A percentile compares a stretch with the other conserved stretches of the same genome.
These are phyloP conservation scores for Kuschelorhynchus macadamiae DNA, from an alignment of 2,888 invertebrate species.

Conservation along the genomic window DNA sequence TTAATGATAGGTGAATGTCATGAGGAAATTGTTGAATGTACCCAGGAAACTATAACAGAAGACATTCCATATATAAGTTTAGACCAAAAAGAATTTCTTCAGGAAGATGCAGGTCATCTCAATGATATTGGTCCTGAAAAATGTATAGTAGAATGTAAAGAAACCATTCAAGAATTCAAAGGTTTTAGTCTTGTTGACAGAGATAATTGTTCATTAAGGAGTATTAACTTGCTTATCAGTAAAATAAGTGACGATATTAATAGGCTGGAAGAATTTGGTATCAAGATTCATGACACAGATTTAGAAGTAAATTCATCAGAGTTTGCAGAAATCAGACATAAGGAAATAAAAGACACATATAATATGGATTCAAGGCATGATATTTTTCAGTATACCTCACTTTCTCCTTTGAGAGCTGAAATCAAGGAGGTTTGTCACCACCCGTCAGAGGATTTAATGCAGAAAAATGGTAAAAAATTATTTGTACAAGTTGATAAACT, in stretches of 20 bases:
- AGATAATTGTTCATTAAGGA: neutral
- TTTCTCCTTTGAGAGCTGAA: neutral
- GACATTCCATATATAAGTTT: conserved; percentile 4
- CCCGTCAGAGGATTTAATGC: conserved; percentile 9
- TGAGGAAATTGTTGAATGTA: conserved; percentile 4
- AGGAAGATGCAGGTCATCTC: neutral
- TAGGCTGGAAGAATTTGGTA: too few relatives aligned
- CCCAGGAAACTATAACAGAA: conserved; percentile 8
- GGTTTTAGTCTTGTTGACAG: conserved; percentile 10
- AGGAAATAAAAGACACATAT: too few relatives aligned
- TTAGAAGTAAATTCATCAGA: too few relatives aligned
- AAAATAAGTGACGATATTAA: too few relatives aligned
- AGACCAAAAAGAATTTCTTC: neutral
- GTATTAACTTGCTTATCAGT: neutral
- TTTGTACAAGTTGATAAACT: conserved; percentile 29
- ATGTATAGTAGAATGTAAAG: neutral
- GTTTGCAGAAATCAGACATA: too few relatives aligned
- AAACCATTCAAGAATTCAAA: conserved; percentile 31
- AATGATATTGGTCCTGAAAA: neutral
- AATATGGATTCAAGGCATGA: too few relatives aligned
- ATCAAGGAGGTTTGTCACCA: conserved; percentile 6
- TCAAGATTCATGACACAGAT: too few relatives aligned
- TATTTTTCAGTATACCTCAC: neutral
- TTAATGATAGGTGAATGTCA: neutral
- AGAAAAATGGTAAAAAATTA: conserved; percentile 32